Conservation (phyloP, 2,888 invertebrate genomes). For the Mechanitis messenoides region DNA sequence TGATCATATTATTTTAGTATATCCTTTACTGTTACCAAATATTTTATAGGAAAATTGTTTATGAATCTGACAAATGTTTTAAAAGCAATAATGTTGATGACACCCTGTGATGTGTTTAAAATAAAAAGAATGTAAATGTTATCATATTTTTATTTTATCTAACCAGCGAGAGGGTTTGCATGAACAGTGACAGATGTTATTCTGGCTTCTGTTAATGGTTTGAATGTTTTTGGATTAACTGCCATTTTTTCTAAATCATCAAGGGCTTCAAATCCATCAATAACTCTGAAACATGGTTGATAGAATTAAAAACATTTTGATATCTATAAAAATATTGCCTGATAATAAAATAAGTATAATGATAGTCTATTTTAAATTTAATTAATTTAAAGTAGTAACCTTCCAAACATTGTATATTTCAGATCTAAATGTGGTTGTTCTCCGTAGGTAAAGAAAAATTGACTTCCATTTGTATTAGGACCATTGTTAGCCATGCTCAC, state of each 20-base stretch:
- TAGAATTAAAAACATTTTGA: no score
- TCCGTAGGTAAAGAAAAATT: conserved; percentile 97
- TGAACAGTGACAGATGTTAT: conserved; percentile 96
- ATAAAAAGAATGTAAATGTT: conserved; percentile 26
- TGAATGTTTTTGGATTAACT: conserved; percentile 95
- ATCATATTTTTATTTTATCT: conserved; percentile 29
- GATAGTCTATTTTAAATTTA: no score
- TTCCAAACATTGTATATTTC: conserved; percentile 98
- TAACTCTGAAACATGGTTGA: conserved; percentile 82
- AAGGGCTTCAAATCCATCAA: conserved; percentile 96
- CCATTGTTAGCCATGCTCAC: conserved; percentile 99
- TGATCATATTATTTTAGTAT: conserved; percentile 7
- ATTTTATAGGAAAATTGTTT: conserved; percentile 16
- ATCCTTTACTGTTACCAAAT: conserved; percentile 20
- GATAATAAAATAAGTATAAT: no score
- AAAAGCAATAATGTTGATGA: conserved; percentile 5
- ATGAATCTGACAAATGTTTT: conserved; percentile 8
- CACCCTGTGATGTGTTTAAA: conserved; percentile 20
- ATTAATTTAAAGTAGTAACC: conserved; percentile 69
- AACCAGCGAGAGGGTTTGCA: conserved; percentile 96
- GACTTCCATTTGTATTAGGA: conserved; percentile 97
- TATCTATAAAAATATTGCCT: no score
- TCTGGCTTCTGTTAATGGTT: conserved; percentile 89
- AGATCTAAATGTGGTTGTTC: conserved; percentile 97
- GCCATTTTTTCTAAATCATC: conserved; percentile 97